A percentile compares a stretch with the other conserved stretches of the same genome.
These are phyloP conservation scores for Tholera decimalis DNA, from an alignment of 2,888 invertebrate species.

Conservation along the genomic window DNA sequence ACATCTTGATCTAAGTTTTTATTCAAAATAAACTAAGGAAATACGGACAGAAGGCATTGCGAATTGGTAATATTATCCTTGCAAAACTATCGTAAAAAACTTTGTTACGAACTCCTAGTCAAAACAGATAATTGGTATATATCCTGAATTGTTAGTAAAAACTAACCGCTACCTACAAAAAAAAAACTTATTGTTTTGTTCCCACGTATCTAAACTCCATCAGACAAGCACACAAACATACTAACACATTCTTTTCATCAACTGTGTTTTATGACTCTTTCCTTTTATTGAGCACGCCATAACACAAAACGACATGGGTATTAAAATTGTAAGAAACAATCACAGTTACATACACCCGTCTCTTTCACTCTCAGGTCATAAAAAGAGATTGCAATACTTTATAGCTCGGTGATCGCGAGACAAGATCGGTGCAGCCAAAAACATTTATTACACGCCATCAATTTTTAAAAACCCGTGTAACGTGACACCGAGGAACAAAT, in stretches of 20 bases:
- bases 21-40: background rate
- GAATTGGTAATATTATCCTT: conserved; percentile 9
- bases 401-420: conserved; percentile 77
- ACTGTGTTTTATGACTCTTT: conserved; percentile 72
- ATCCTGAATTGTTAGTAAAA: conserved; percentile 16
- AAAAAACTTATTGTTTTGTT: conserved; percentile 14
- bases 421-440: conserved; percentile 83
- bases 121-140: conserved; percentile 16
- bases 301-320: conserved; percentile 81
- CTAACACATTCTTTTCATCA: conserved; percentile 73
- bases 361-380: conserved; percentile 62
- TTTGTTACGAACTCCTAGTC: background rate
- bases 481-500: conserved; percentile 83
- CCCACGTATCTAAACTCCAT: conserved; percentile 41
- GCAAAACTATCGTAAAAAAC: background rate
- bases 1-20: background rate
- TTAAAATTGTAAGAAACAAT: conserved; percentile 80
- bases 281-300: conserved; percentile 73
- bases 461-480: conserved; percentile 87
- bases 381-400: conserved; percentile 71
- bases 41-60: background rate
- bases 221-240: conserved; percentile 66
- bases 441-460: conserved; percentile 89
- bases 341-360: conserved; percentile 68
- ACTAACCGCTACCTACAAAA: background rate